Conservation (phyloP, 2,797 vertebrate genomes). For the Morelia viridis region DNA sequence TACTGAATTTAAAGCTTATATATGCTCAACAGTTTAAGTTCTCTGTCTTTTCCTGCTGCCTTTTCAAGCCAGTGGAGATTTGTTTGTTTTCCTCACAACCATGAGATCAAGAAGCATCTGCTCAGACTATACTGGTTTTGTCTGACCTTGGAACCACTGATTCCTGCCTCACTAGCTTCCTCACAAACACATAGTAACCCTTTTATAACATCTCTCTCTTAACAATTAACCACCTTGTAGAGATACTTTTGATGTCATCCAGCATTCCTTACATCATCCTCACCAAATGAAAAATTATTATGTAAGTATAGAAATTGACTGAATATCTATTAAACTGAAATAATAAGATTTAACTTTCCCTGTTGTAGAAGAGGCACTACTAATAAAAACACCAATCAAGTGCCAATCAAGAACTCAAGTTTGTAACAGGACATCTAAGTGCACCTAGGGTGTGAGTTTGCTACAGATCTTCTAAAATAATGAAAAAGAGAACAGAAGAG, state of each 20-base stretch:
- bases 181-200: no score
- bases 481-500: neutral
- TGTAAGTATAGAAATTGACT: neutral
- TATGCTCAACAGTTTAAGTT: no score
- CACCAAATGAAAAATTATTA: neutral
- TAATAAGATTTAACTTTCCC: constrained; percentile 2
- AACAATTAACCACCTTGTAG: no score
- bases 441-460: neutral
- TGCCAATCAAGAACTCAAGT: neutral
- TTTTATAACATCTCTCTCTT: no score
- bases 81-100: no score
- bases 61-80: no score
- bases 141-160: no score
- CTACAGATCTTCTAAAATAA: neutral
- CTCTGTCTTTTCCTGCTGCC: no score
- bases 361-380: neutral
- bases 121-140: no score
- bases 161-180: no score
- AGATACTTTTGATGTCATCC: neutral
- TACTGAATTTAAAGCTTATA: no score
- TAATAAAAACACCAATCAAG: neutral
- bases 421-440: neutral
- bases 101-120: no score
- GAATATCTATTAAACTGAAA: neutral
- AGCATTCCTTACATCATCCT: neutral